phyloP scores from a whole-genome alignment of 2,888 invertebrate species.

The Phyllotreta striolata region DNA sequence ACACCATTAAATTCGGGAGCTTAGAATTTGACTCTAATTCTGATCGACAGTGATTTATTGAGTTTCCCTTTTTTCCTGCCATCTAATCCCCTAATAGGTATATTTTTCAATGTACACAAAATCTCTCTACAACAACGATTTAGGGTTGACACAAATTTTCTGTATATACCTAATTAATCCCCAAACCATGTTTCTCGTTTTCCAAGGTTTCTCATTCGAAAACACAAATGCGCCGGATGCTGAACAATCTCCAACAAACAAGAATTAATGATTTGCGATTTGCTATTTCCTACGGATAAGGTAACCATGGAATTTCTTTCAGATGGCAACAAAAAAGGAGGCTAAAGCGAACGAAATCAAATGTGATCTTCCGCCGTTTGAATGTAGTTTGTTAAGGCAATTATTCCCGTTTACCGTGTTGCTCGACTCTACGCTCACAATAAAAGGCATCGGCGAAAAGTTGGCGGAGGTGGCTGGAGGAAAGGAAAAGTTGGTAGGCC shows the following conservation, averaged over 20 bases:
- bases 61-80: not conserved
- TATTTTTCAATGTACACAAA: no score
- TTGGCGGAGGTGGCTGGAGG: slow-evolving; percentile 73
- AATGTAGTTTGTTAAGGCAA: slow-evolving; percentile 75
- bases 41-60: not conserved
- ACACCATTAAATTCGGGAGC: slow-evolving; percentile 1
- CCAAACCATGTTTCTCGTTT: no score
- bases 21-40: slow-evolving; percentile 5
- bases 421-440: slow-evolving; percentile 77
- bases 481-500: slow-evolving; percentile 67
- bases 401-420: slow-evolving; percentile 90
- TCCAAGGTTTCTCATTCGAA: no score
- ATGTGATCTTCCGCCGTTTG: slow-evolving; percentile 68
- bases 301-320: slow-evolving; percentile 59
- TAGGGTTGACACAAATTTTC: no score
- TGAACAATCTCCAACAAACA: not conserved
- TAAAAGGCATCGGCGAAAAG: slow-evolving; percentile 81
- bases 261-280: not conserved
- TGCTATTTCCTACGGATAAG: not conserved
- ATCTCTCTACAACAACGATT: no score
- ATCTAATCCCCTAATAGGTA: no score
- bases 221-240: no score
- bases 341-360: slow-evolving; percentile 53
- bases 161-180: no score
- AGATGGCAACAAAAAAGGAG: slow-evolving; percentile 53